phyloP scores from a whole-genome alignment of 2,113 vertebrate genomes.

The Tragulus kanchil region DNA sequence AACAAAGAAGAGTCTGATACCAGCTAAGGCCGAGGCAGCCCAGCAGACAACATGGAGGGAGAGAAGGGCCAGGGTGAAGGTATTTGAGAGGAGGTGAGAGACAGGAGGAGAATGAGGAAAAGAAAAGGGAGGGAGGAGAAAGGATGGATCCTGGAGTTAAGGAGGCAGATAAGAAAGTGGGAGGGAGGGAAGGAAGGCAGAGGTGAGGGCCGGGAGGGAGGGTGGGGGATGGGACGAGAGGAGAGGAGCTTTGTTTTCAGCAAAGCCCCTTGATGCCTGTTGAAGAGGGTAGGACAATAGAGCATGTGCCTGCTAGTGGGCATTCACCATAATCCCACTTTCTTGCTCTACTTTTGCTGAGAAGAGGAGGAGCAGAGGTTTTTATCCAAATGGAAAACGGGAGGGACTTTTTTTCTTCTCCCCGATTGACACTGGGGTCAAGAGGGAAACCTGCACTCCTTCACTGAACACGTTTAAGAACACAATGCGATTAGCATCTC shows the following conservation, averaged over 20 bases:
- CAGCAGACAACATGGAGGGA: neutral
- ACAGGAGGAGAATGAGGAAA: neutral
- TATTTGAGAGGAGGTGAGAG: neutral
- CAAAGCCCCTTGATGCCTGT: slow-evolving; percentile 17
- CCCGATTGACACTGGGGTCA: slow-evolving; percentile 83
- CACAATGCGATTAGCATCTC: slow-evolving; percentile 83
- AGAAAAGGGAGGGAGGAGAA: neutral
- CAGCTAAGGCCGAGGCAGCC: neutral
- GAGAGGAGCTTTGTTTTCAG: slow-evolving; percentile 6
- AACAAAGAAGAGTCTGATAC: neutral
- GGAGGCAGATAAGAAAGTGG: neutral
- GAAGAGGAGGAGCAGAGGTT: slow-evolving; percentile 68
- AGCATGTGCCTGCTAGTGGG: slow-evolving; percentile 73
- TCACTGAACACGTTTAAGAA: slow-evolving; percentile 62
- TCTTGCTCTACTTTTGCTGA: slow-evolving; percentile 68
- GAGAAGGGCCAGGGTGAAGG: neutral
- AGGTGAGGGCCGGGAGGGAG: neutral
- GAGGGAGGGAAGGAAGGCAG: neutral
- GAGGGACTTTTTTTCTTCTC: slow-evolving; percentile 62
- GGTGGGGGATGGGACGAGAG: neutral
- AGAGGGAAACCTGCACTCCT: slow-evolving; percentile 76
- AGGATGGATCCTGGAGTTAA: neutral
- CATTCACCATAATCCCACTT: slow-evolving; percentile 82
- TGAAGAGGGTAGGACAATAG: slow-evolving; percentile 74
- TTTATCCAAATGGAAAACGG: slow-evolving; percentile 75